Percentiles rank a stretch among this genome's conserved stretches.
Evolutionary conservation across 2,797 vertebrate species (phyloP).

Genomic region (Siniperca obscura): DNA sequence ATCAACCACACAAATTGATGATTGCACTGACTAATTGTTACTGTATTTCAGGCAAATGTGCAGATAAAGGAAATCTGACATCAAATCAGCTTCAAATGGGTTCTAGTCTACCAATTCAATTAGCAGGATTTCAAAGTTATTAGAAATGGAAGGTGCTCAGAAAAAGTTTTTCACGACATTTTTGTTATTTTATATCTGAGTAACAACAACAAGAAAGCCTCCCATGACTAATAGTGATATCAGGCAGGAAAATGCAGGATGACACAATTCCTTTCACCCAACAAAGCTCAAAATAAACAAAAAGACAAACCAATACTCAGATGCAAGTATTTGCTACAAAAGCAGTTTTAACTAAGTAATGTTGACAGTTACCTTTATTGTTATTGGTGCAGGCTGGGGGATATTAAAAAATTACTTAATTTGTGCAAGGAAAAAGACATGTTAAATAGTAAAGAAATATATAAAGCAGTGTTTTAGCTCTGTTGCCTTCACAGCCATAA

Average conservation of each 20-base stretch:
- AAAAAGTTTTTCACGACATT: constrained; percentile 20
- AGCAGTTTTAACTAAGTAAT: constrained; percentile 78
- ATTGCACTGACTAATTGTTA: background rate
- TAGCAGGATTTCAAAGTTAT: constrained; percentile 65
- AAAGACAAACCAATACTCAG: constrained; percentile 75
- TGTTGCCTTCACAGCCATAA: constrained; percentile 31
- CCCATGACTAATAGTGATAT: constrained; percentile 79
- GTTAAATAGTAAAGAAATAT: constrained; percentile 42
- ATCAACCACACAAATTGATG: constrained; percentile 12
- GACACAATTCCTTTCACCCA: constrained; percentile 66
- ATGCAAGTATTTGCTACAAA: constrained; percentile 76
- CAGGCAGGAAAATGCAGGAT: constrained; percentile 76
- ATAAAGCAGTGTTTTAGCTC: constrained; percentile 49
- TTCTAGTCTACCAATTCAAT: constrained; percentile 70
- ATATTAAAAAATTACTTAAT: constrained; percentile 84
- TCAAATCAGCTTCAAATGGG: constrained; percentile 60
- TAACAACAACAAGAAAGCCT: constrained; percentile 65
- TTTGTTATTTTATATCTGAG: constrained; percentile 29
- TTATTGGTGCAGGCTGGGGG: constrained; percentile 87
- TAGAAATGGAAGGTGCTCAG: constrained; percentile 79
- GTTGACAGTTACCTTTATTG: constrained; percentile 86
- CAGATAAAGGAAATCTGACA: constrained; percentile 46
- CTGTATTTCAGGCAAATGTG: constrained; percentile 61
- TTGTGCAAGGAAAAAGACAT: constrained; percentile 77
- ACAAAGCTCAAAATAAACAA: constrained; percentile 70